Conservation (phyloP, 1,140 invertebrate species). For the Gryon sp. region DNA sequence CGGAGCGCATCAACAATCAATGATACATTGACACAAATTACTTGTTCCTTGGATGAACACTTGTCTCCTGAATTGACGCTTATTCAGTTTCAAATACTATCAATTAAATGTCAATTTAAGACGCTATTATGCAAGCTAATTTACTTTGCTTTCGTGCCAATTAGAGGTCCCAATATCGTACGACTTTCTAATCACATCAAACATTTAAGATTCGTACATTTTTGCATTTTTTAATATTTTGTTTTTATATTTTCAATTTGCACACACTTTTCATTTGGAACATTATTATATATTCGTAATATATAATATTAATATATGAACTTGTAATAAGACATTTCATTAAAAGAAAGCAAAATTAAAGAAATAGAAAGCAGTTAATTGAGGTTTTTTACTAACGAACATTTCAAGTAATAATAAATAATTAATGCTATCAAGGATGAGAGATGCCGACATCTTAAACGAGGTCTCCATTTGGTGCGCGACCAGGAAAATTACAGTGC, state of each 20-base stretch:
- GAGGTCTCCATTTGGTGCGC: conserved; percentile 11
- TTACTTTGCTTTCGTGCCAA: conserved; percentile 38
- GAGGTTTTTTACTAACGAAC: no score
- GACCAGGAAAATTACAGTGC: neutral
- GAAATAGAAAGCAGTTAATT: no score
- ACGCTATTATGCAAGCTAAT: conserved; percentile 27
- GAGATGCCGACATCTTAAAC: conserved; percentile 7
- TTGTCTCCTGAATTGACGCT: conserved; percentile 37
- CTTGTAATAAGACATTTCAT: no score
- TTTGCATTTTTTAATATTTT: no score
- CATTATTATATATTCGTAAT: no score
- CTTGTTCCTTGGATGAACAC: conserved; percentile 50
- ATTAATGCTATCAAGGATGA: neutral
- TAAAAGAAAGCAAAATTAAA: no score
- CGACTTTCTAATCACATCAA: conserved; percentile 22
- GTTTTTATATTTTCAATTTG: no score
- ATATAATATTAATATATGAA: no score
- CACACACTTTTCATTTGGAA: no score
- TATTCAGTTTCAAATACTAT: conserved; percentile 33
- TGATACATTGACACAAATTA: conserved; percentile 45
- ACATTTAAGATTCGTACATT: no score
- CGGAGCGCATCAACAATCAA: conserved; percentile 12
- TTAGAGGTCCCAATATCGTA: conserved; percentile 16
- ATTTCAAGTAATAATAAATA: neutral
- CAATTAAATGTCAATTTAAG: conserved; percentile 54